phyloP scores from a whole-genome alignment of 2,113 vertebrate species.

The Antechinus stuartii region DNA sequence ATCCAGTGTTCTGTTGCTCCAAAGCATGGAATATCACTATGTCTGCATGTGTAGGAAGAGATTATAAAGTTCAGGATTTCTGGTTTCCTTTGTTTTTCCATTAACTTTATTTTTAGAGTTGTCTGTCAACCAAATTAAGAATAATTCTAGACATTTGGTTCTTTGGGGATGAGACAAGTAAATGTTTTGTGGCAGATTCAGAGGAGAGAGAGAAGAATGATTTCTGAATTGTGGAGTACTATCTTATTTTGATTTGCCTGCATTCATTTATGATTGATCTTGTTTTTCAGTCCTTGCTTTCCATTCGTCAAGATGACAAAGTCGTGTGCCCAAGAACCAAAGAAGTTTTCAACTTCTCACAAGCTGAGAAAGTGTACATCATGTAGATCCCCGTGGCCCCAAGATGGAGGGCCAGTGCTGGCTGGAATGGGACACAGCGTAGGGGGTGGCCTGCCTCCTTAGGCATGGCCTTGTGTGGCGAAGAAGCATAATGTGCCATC shows the following conservation, averaged over 20 bases:
- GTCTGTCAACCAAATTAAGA: not conserved
- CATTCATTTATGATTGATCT: not conserved
- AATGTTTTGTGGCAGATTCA: not conserved
- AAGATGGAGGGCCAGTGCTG: slow-evolving; percentile 70
- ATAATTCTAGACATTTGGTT: not conserved
- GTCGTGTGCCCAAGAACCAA: slow-evolving; percentile 99
- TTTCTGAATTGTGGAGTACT: not conserved
- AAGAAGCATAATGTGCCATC: slow-evolving; percentile 81
- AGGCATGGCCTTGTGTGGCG: slow-evolving; percentile 78
- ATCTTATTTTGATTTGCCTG: not conserved
- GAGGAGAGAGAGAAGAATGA: fast-evolving
- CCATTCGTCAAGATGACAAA: slow-evolving; percentile 99
- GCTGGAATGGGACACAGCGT: slow-evolving; percentile 76
- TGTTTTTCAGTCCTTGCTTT: slow-evolving; percentile 94
- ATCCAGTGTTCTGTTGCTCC: not conserved
- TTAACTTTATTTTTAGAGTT: not conserved
- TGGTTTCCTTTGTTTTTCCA: not conserved
- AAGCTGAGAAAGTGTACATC: slow-evolving; percentile 99
- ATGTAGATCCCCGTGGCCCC: slow-evolving; percentile 89
- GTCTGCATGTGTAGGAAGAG: not conserved
- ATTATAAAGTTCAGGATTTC: not conserved
- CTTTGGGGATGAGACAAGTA: not conserved
- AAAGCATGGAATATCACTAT: not conserved
- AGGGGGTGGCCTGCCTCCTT: slow-evolving; percentile 76
- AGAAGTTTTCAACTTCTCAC: slow-evolving; percentile 99